A percentile compares a stretch with the other conserved stretches of the same genome.
Conservation (phyloP, 2,888 invertebrate genomes). For the Harpalus rubripes region DNA sequence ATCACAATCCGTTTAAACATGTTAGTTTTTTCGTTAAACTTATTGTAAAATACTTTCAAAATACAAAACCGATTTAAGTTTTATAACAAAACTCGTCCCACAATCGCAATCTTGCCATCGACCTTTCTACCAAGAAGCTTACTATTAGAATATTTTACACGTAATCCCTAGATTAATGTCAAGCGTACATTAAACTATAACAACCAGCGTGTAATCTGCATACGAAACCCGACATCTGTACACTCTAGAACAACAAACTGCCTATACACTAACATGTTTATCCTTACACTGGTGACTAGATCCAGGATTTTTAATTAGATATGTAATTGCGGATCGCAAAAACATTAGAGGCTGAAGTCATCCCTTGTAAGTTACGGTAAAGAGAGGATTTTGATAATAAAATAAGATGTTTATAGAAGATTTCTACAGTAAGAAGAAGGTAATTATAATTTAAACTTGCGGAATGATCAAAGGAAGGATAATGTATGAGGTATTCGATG, state of each 20-base stretch:
- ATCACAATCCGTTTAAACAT: no score
- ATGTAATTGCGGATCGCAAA: constrained; percentile 14
- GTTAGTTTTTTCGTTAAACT: background rate
- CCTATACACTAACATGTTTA: constrained; percentile 29
- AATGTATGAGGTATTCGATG: constrained; percentile 20
- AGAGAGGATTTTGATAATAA: constrained; percentile 41
- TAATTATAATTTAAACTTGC: constrained; percentile 35
- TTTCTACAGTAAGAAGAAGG: constrained; percentile 1
- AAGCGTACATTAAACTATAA: constrained; percentile 13
- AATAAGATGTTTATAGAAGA: constrained; percentile 8
- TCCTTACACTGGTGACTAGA: background rate
- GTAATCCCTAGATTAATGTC: constrained; percentile 53
- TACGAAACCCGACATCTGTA: background rate
- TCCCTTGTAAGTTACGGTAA: constrained; percentile 18
- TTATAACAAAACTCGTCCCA: constrained; percentile 2
- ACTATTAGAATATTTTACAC: constrained; percentile 42
- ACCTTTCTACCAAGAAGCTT: constrained; percentile 22
- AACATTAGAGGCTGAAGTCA: constrained; percentile 1
- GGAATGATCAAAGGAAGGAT: constrained; percentile 27
- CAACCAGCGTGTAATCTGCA: constrained; percentile 28
- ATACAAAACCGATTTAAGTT: background rate
- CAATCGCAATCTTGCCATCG: constrained; percentile 12
- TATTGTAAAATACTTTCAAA: background rate
- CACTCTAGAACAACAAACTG: background rate
- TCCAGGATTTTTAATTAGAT: background rate